A percentile compares a stretch with the other conserved stretches of the same genome.
Conservation (phyloP, 2,113 vertebrate species). For the Indicator indicator region DNA sequence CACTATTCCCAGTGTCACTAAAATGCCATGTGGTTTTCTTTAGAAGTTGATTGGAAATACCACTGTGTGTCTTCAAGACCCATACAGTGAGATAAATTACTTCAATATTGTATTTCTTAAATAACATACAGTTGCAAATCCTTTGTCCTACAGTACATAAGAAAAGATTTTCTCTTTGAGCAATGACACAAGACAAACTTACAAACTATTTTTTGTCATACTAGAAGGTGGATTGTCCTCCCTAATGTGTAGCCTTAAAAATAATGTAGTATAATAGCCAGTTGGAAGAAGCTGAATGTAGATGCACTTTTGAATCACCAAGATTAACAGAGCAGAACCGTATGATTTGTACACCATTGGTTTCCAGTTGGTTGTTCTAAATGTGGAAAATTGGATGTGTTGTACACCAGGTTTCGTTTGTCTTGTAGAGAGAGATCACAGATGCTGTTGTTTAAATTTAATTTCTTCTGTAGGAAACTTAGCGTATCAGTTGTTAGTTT, state of each 20-base stretch:
- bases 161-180: constrained; percentile 64
- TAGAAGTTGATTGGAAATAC: constrained; percentile 69
- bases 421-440: background rate
- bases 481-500: background rate
- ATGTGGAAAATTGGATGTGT: constrained; percentile 59
- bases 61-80: constrained; percentile 67
- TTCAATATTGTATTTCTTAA: constrained; percentile 67
- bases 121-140: constrained; percentile 67
- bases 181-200: constrained; percentile 51
- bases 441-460: constrained; percentile 1
- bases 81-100: constrained; percentile 74
- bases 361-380: constrained; percentile 60
- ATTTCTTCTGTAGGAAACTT: background rate
- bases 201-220: constrained; percentile 27
- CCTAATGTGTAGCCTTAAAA: background rate
- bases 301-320: background rate
- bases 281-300: background rate
- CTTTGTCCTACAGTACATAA: constrained; percentile 60
- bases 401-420: constrained; percentile 29
- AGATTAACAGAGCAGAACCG: constrained; percentile 2
- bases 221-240: background rate
- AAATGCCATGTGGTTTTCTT: constrained; percentile 75
- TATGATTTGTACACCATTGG: constrained; percentile 26
- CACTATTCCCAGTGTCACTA: constrained; percentile 53
- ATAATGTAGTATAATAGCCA: background rate